These are phyloP conservation scores for Dryobota labecula DNA, from an alignment of 2,888 invertebrate genomes.

Conservation along the genomic window DNA sequence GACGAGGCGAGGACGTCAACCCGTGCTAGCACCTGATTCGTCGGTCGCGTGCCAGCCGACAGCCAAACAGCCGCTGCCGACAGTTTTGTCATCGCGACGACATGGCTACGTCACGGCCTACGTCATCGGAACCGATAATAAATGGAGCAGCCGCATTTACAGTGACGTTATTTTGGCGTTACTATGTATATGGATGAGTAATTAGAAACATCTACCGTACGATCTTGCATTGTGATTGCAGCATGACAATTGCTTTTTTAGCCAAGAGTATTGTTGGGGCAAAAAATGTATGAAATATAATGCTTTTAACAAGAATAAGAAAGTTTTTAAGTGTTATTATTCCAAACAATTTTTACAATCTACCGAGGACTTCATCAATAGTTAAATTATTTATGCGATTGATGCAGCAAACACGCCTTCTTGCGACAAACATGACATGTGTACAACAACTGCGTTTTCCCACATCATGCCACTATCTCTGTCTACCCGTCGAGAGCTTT, in stretches of 20 bases:
- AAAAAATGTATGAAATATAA: not conserved
- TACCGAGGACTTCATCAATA: too few relatives aligned
- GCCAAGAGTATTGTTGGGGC: not conserved
- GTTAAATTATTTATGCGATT: not conserved
- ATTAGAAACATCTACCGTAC: slow-evolving; percentile 36
- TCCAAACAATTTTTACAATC: too few relatives aligned
- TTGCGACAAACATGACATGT: slow-evolving; percentile 20
- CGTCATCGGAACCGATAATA: slow-evolving; percentile 66
- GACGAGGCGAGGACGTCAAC: slow-evolving; percentile 56
- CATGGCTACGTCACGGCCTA: slow-evolving; percentile 66
- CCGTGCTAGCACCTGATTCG: slow-evolving; percentile 62
- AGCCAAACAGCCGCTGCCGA: slow-evolving; percentile 42
- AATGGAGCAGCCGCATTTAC: slow-evolving; percentile 58
- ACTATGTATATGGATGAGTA: slow-evolving; percentile 50
- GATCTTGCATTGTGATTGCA: slow-evolving; percentile 5
- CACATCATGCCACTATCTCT: slow-evolving; percentile 62
- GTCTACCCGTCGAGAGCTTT: slow-evolving; percentile 61
- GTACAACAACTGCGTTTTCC: slow-evolving; percentile 63
- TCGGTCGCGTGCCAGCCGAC: slow-evolving; percentile 68
- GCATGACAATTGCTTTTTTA: slow-evolving; percentile 22
- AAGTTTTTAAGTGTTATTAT: too few relatives aligned
- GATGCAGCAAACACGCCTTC: slow-evolving; percentile 8
- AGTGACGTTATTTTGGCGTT: slow-evolving; percentile 53
- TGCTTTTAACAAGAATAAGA: not conserved
- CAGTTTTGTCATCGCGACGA: slow-evolving; percentile 63